Evolutionary conservation across 2,797 vertebrate species (phyloP).

Genomic region (Nyctalus aviator): DNA sequence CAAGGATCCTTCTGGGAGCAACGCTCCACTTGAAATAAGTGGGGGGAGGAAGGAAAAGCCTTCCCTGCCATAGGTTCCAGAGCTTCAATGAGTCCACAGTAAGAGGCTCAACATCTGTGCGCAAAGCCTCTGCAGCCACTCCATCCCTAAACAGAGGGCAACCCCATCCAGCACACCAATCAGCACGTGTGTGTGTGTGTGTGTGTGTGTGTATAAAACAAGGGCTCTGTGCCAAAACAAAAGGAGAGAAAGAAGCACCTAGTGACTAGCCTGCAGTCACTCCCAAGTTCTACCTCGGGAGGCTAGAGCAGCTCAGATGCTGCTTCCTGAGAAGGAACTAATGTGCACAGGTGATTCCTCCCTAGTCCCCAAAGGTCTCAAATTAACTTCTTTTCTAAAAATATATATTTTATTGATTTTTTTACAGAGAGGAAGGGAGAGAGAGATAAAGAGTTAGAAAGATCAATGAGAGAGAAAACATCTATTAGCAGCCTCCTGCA

Average conservation of each 20-base stretch:
- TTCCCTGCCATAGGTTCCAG: neutral
- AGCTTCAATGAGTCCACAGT: neutral
- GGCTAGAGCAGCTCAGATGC: neutral
- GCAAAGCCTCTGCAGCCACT: neutral
- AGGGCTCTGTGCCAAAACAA: neutral
- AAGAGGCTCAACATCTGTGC: neutral
- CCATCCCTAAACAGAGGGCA: no score
- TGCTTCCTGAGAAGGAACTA: neutral
- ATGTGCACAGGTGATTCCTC: neutral
- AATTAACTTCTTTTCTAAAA: neutral
- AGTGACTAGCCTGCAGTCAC: fast-evolving
- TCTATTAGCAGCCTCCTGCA: no score
- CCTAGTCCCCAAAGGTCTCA: neutral
- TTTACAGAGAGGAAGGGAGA: no score
- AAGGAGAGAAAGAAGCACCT: neutral
- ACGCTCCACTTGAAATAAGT: neutral
- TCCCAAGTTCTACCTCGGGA: neutral
- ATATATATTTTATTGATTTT: no score
- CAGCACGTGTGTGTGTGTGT: no score
- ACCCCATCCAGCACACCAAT: neutral
- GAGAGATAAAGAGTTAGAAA: no score
- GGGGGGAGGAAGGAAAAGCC: neutral
- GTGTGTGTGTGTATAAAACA: no score
- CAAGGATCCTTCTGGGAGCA: neutral
- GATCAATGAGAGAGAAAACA: no score